Conservation (phyloP, 2,797 vertebrate species). For the Cyclopterus lumpus region DNA sequence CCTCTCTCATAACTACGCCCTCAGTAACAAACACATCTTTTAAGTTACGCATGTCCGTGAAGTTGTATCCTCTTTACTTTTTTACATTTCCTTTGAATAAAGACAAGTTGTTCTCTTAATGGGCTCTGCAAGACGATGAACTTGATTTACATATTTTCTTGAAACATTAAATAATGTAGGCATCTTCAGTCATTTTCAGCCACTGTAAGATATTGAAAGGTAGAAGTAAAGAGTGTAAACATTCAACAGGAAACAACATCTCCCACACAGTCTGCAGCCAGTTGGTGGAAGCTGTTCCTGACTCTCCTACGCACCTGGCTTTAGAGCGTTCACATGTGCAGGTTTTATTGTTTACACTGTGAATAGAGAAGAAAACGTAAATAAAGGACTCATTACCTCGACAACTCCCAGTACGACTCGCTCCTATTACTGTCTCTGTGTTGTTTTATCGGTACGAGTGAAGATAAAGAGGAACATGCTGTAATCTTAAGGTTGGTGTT, state of each 20-base stretch:
- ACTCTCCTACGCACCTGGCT: conserved; percentile 71
- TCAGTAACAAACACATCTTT: background rate
- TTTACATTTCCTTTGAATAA: background rate
- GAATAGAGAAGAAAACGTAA: conserved; percentile 19
- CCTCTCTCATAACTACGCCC: background rate
- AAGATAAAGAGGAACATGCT: conserved; percentile 1
- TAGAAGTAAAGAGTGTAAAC: conserved; percentile 46
- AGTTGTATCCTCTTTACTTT: background rate
- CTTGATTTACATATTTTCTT: background rate
- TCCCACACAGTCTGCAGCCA: conserved; percentile 72
- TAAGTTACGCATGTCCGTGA: background rate
- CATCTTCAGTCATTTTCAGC: background rate
- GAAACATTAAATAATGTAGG: background rate
- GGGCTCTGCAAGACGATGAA: background rate
- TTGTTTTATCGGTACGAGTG: background rate
- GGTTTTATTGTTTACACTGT: conserved; percentile 46
- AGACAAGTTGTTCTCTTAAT: background rate
- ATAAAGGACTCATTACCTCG: conserved; percentile 1
- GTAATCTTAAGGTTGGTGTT: conserved; percentile 11
- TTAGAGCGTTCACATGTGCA: conserved; percentile 68
- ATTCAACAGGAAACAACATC: conserved; percentile 68
- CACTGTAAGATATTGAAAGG: conserved; percentile 32
- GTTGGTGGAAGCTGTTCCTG: conserved; percentile 70
- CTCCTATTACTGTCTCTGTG: background rate
- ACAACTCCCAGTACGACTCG: background rate